Percentiles rank a stretch among this genome's conserved stretches.
Evolutionary conservation across 2,888 invertebrate species (phyloP).

Genomic region (Acleris cristana): DNA sequence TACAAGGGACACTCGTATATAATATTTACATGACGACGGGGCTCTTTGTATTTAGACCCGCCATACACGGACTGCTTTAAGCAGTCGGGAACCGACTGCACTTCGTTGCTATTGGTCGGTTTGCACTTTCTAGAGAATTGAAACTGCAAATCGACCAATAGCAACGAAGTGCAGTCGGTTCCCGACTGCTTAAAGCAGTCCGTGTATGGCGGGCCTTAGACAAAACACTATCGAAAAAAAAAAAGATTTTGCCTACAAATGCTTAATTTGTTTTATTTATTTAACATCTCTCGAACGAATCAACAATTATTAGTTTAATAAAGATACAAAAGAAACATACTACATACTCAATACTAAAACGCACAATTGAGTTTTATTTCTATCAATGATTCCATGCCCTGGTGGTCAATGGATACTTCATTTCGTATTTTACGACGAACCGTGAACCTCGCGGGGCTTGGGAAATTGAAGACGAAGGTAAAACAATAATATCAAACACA

Average conservation of each 20-base stretch:
- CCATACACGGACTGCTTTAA: too few species aligned
- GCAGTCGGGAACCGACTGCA: too few species aligned
- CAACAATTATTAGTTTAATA: too few species aligned
- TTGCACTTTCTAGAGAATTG: too few species aligned
- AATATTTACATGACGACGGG: neutral
- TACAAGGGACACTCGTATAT: constrained; percentile 1
- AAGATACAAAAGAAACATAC: neutral
- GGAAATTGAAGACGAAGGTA: constrained; percentile 15
- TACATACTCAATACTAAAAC: neutral
- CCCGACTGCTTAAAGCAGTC: too few species aligned
- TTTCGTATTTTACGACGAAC: constrained; percentile 18
- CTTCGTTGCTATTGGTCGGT: too few species aligned
- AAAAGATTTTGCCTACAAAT: neutral
- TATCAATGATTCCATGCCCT: constrained; percentile 16
- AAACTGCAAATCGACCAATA: too few species aligned
- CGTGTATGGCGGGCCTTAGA: too few species aligned
- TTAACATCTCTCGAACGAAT: too few species aligned
- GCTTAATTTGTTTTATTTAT: too few species aligned
- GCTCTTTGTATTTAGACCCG: too few species aligned
- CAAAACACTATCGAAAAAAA: neutral
- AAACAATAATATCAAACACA: constrained; percentile 17
- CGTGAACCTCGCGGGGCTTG: constrained; percentile 14
- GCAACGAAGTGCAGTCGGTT: too few species aligned
- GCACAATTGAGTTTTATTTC: constrained; percentile 9
- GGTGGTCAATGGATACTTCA: constrained; percentile 19